phyloP scores from a whole-genome alignment of 2,113 vertebrate species.

The Pelvicachromis taeniatus region DNA sequence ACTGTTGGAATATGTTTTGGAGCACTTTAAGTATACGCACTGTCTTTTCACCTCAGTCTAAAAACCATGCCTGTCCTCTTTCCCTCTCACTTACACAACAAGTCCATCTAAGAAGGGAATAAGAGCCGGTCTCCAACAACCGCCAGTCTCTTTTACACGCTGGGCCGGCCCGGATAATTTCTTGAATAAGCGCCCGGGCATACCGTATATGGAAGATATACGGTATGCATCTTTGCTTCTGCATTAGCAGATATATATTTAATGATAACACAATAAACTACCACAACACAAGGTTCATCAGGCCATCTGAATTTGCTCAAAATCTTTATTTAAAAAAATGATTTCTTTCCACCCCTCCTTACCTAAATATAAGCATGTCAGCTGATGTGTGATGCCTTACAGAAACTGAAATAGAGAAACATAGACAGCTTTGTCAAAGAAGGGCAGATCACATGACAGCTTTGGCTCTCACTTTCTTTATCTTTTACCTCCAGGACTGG shows the following conservation, averaged over 20 bases:
- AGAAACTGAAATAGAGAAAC: not conserved
- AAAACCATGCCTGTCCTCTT: too few relatives aligned
- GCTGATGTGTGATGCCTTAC: constrained; percentile 6
- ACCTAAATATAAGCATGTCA: constrained; percentile 22
- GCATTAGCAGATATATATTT: not conserved
- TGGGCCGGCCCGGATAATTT: too few relatives aligned
- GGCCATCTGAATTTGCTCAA: not conserved
- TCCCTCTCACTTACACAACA: too few relatives aligned
- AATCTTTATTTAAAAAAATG: not conserved
- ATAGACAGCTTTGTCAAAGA: constrained; percentile 41
- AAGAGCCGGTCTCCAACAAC: too few relatives aligned
- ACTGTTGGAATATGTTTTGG: too few relatives aligned
- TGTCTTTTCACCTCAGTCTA: too few relatives aligned
- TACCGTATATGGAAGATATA: too few relatives aligned
- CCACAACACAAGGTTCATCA: not conserved
- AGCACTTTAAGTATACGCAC: too few relatives aligned
- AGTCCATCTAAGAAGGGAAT: too few relatives aligned
- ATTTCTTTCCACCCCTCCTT: not conserved
- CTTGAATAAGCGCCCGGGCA: too few relatives aligned
- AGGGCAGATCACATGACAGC: constrained; percentile 19
- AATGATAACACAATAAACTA: not conserved
- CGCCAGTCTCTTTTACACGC: too few relatives aligned
- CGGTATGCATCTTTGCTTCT: not conserved
- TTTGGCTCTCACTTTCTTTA: not conserved
- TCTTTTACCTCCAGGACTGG: not conserved